These are phyloP conservation scores for Diorhabda sublineata DNA, from an alignment of 1,140 invertebrate species.

Conservation along the genomic window DNA sequence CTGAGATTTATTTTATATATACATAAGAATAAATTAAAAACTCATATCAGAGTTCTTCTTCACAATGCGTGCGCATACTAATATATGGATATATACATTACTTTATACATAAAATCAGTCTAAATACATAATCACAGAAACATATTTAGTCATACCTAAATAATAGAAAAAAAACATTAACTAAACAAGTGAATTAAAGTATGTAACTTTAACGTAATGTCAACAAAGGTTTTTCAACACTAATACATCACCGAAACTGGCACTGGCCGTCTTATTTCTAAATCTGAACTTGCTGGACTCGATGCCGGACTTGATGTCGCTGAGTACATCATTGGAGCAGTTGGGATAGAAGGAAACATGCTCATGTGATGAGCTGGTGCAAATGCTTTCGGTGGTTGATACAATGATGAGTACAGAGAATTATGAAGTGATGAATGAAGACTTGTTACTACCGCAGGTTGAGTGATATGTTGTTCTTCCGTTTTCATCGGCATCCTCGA, in stretches of 20 bases:
- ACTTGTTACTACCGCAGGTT: conserved; percentile 50
- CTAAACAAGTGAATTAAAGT: not conserved
- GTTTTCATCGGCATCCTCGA: conserved; percentile 50
- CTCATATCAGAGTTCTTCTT: not conserved
- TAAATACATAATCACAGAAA: conserved; percentile 33
- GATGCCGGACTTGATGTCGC: conserved; percentile 49
- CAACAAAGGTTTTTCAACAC: conserved; percentile 18
- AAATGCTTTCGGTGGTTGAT: conserved; percentile 45
- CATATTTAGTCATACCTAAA: not conserved
- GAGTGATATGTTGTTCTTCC: conserved; percentile 44
- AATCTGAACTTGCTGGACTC: conserved; percentile 47
- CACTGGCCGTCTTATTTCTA: conserved; percentile 55
- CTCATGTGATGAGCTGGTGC: conserved; percentile 44
- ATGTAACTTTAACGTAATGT: conserved; percentile 9
- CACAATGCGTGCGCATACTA: too few species aligned
- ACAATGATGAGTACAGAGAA: conserved; percentile 58
- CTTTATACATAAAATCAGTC: conserved; percentile 31
- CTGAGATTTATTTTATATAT: not conserved
- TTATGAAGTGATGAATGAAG: conserved; percentile 61
- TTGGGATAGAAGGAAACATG: conserved; percentile 42
- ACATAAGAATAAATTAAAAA: conserved; percentile 1
- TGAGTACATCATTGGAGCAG: conserved; percentile 47
- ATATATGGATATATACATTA: too few species aligned
- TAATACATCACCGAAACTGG: conserved; percentile 57
- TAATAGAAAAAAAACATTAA: not conserved